Evolutionary conservation across 1,140 invertebrate species (phyloP), one percentile per base, ranked within the genome.

Genomic region (Ceratosolen fusciceps): DNA sequence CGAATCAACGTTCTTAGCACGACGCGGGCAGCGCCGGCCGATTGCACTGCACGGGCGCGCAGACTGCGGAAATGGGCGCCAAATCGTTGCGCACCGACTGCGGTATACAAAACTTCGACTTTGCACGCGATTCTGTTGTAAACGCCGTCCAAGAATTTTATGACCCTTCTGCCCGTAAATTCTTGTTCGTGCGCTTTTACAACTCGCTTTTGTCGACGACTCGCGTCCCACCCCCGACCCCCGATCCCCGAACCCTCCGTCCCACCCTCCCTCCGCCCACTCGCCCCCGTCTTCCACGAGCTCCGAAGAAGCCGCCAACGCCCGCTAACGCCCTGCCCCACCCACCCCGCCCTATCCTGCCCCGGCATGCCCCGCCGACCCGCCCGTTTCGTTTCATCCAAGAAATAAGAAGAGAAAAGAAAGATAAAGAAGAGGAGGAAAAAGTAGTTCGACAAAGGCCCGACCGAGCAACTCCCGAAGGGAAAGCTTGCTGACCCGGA

Each of bases 51-150:
- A 72, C 70, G 49, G n/a, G n/a, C 29, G 49, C 70, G 19, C 14
- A 3, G 49, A 68, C 67, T 68, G 39, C 43, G 67, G 43, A 70
- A 70, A 43, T 10, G 21, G 19, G 65, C 37, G 37, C 67, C 37
- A 43, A 68, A 47, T 43, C 37, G 39, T 68, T 68, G 67, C 24
- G 39, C n/a, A n/a, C 67, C 67, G 19, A 47, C 67, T 68, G 37
- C 24, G 67, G 7, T 34, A 47, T 14, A 47, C 37, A 47, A 47
- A 47, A 47, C 67, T 24, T 47, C 54, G 72, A 74, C 43, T 75
- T 71, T 75, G 73, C 73, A 75, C 60, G 60, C 73, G 73, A 75
- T 75, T 75, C 26, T 3, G 16, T 43, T 47, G 37, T 49, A 65
- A 75, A 75, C 43, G 34, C 56, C 43, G 58, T 21, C 21, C 24